These are phyloP conservation scores for Netelia inedita DNA, from an alignment of 2,888 invertebrate genomes.

Conservation along the genomic window DNA sequence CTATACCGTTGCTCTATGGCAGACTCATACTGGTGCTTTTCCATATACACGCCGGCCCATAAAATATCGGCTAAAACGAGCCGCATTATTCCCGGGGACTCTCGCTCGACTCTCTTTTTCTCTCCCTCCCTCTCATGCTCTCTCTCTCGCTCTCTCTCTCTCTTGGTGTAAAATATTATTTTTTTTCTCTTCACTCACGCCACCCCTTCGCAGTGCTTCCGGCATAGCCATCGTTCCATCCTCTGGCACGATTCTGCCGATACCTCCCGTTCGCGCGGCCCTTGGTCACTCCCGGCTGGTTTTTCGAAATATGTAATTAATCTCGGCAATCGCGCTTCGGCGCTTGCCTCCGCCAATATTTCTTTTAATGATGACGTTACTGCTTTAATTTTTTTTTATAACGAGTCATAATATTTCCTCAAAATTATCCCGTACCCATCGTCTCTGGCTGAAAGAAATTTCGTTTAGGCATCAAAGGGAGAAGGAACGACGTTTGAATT, in stretches of 20 bases:
- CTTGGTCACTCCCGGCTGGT: background rate
- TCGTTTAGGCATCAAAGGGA: background rate
- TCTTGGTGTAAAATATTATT: conserved; percentile 70
- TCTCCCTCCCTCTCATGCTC: too few species aligned
- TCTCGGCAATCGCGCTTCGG: background rate
- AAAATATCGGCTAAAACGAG: conserved; percentile 70
- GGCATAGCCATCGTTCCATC: background rate
- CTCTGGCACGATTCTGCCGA: conserved; percentile 5
- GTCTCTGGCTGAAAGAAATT: background rate
- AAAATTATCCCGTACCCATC: background rate
- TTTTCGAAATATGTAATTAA: conserved; percentile 39
- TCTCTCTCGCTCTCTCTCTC: conserved; percentile 9
- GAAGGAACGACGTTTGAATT: conserved; percentile 14
- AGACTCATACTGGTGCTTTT: conserved; percentile 37
- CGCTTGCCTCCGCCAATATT: background rate
- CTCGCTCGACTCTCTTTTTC: conserved; percentile 36
- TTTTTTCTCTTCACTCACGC: conserved; percentile 12
- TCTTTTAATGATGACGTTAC: background rate
- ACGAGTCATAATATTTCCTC: too few species aligned
- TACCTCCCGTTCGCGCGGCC: background rate
- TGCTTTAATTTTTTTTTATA: too few species aligned
- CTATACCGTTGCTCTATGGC: conserved; percentile 12
- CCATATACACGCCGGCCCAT: conserved; percentile 54
- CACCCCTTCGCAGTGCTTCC: background rate
- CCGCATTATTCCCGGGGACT: conserved; percentile 71